Evolutionary conservation across 2,113 vertebrate genomes (phyloP).

Genomic region (Ochotona princeps): DNA sequence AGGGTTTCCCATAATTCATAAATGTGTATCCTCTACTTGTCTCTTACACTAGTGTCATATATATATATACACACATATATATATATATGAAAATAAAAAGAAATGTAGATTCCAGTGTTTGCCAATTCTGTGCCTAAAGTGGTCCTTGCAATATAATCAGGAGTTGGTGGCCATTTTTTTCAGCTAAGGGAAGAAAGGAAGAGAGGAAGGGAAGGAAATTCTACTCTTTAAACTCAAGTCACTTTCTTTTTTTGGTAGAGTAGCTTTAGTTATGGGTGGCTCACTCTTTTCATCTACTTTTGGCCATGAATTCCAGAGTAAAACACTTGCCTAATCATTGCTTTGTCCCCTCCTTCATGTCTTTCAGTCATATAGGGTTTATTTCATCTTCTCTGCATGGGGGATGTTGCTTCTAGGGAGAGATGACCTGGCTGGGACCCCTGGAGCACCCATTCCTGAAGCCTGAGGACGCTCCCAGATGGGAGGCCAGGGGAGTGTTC

Average conservation of each 20-base stretch:
- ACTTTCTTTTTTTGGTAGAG: not conserved
- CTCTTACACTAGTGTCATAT: not conserved
- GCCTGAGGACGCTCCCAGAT: not conserved
- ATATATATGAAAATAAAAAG: not conserved
- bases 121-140: not conserved
- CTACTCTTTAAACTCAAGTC: not conserved
- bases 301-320: not conserved
- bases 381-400: not conserved
- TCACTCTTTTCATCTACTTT: not conserved
- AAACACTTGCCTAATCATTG: not conserved
- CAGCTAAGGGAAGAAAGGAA: conserved; percentile 19
- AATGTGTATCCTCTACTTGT: not conserved
- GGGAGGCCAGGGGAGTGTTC: not conserved
- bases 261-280: not conserved
- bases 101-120: not conserved
- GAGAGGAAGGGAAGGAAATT: not conserved
- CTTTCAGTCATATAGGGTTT: rapidly evolving
- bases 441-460: not conserved
- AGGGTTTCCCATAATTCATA: not conserved
- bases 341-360: not conserved
- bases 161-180: not conserved
- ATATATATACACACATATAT: too few species aligned
- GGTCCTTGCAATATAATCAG: not conserved
- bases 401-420: not conserved
- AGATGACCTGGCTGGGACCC: not conserved